Evolutionary conservation across 2,888 invertebrate genomes (phyloP), one percentile per base, ranked within the genome.

Genomic region (Morpho achilles): DNA sequence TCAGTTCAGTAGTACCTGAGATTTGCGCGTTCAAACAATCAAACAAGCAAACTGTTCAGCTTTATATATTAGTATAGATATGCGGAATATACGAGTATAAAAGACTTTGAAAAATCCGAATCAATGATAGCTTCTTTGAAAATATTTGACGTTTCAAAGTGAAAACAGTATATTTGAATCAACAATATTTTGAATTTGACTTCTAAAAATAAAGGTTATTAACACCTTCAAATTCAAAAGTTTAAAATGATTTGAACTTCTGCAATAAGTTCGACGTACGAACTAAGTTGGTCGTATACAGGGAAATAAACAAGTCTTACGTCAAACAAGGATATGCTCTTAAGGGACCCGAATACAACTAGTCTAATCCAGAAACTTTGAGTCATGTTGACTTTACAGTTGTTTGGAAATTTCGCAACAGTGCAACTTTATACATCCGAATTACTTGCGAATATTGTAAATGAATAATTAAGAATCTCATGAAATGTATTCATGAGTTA

Each of bases 261-360:
- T 16, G 46, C 10, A 51, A 48, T 32, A 57, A 57, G 59, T 59
- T 44, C 56, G 50, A 45, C 45, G 44, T 45, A 47, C 45, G 56
- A 39, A 47, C 50, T 39, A 46, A 57, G 40, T 59, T 56, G 41
- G 43, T 39, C 51, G 45, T 55, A 54, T 44, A 53, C 60, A 60
- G 50, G 73, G 73, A 72, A 78, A 77, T 80, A 86, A 87, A 85
- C 87, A 87, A 81, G 82, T 76, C 78, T 82, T 77, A 75, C 83
- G 85, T 87, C 83, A 83, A 82, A 89, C 88, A 88, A 70, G 87
- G 82, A 82, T 87, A 82, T 87, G 88, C 89, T 88, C 89, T 89
- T 79, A 79, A 71, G 55, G 60, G 52, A 22, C 55, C 49, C 76
- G 72, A 74, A 70, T 75, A 69, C 68, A 80, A 84, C 84, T 86